Evolutionary conservation across 2,113 vertebrate species (phyloP), one percentile per base, ranked within the genome.

Genomic region (Ornithorhynchus anatinus): DNA sequence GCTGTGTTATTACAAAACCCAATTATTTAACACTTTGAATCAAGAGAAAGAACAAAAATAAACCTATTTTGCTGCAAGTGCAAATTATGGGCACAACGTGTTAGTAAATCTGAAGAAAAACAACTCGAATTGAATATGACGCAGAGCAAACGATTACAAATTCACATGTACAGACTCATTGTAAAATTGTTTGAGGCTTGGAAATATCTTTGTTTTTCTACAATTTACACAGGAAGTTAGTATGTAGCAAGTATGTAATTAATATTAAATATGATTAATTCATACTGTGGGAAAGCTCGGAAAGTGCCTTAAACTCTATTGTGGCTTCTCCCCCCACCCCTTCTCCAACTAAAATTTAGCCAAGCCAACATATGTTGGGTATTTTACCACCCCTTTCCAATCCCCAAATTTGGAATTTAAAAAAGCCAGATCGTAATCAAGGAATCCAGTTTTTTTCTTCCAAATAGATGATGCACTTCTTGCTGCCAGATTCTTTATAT

Each of bases 231-330:
- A 90, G 85, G 85, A 92, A 92, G 89, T 87, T 74, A 51, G 62
- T 87, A 64, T 73, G 44, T 64, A 90, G 75, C 80, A 88, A 88
- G 63, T 77, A 75, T 76, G 81, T 83, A 91, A 90, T 91, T 89
- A 83, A 71, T 79, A 92, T 87, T 81, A 87, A 85, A 91, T 79
- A 81, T 81, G 80, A 90, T 88, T 88, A 91, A 92, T 87, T 87
- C 79, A 70, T 59, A 84, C 72, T 77, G 70, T 84, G 81, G 82
- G 80, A 88, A 86, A 92, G 90, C 44, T 75, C 58, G 54, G 65
- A 81, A 82, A 81, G 66, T 59, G 63, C 72, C 80, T 69, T 83
- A 84, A 79, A 76, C 78, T 82, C 80, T 79, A 77, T 88, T 59
- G 80, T 57, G 74, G 48, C 44, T 58, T 27, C 66, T 15, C 75